Evolutionary conservation across 2,113 vertebrate species (phyloP).

Genomic region (Sclerurus mexicanus): DNA sequence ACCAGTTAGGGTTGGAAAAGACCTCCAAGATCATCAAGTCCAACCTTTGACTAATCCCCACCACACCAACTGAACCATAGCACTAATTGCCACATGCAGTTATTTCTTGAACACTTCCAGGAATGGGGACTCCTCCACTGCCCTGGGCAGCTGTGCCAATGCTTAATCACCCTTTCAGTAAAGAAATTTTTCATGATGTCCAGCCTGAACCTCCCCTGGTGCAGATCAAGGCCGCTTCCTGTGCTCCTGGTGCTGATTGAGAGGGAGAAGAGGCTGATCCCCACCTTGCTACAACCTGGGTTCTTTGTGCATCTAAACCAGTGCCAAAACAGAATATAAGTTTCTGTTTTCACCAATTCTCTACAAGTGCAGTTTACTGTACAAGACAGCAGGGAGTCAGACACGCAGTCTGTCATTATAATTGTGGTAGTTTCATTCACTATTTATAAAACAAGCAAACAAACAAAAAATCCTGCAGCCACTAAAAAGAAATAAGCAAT

Average conservation of each 20-base stretch:
- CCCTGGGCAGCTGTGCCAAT: background rate
- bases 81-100: background rate
- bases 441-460: background rate
- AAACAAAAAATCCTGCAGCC: background rate
- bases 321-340: background rate
- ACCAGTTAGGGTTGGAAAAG: background rate
- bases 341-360: background rate
- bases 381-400: background rate
- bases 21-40: fast-evolving
- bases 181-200: background rate
- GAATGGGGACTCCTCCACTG: background rate
- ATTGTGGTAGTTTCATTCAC: background rate
- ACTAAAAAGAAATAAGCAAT: background rate
- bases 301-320: background rate
- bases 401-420: background rate
- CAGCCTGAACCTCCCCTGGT: background rate
- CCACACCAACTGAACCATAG: background rate
- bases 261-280: background rate
- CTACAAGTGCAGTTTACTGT: background rate
- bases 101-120: background rate
- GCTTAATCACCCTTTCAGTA: background rate
- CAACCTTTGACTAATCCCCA: background rate
- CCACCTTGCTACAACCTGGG: background rate
- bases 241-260: background rate
- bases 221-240: background rate